Percentiles rank a stretch among this genome's conserved stretches.
Evolutionary conservation across 2,888 invertebrate species (phyloP).

Genomic region (Leptura quadrifasciata): DNA sequence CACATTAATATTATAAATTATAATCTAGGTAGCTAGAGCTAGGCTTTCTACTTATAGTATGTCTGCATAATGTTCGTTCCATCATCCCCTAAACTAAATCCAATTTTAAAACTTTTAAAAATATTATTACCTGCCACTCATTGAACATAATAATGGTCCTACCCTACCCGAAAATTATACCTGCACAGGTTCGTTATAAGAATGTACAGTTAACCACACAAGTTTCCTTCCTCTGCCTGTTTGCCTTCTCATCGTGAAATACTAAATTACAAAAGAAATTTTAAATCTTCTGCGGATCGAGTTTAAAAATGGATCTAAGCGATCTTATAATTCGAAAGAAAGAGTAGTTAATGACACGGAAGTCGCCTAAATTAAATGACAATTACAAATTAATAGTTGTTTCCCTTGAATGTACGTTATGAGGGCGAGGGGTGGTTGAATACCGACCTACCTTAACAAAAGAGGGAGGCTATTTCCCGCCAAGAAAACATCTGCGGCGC

Average conservation of each 20-base stretch:
- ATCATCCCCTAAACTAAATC: not conserved
- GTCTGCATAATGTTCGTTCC: not conserved
- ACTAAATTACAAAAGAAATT: not conserved
- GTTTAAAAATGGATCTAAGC: not conserved
- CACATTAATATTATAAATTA: too few species aligned
- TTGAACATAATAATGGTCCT: conserved; percentile 14
- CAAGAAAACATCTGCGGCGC: conserved; percentile 27
- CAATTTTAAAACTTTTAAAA: conserved; percentile 12
- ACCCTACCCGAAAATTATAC: conserved; percentile 31
- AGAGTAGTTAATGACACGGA: not conserved
- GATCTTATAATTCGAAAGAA: not conserved
- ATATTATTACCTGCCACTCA: conserved; percentile 34
- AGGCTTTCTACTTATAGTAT: not conserved
- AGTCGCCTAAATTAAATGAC: not conserved
- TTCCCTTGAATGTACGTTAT: not conserved
- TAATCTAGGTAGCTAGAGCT: too few species aligned
- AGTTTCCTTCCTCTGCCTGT: not conserved
- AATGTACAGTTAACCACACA: conserved; percentile 5
- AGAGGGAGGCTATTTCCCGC: conserved; percentile 35
- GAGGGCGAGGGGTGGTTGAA: conserved; percentile 20
- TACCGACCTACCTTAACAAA: conserved; percentile 35
- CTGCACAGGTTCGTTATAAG: conserved; percentile 5
- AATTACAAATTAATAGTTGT: not conserved
- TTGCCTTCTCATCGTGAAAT: not conserved
- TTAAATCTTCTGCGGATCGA: not conserved